Base-by-base conservation (phyloP, 2,888 invertebrate species). In the Steinernema carpocapsae region DNA sequence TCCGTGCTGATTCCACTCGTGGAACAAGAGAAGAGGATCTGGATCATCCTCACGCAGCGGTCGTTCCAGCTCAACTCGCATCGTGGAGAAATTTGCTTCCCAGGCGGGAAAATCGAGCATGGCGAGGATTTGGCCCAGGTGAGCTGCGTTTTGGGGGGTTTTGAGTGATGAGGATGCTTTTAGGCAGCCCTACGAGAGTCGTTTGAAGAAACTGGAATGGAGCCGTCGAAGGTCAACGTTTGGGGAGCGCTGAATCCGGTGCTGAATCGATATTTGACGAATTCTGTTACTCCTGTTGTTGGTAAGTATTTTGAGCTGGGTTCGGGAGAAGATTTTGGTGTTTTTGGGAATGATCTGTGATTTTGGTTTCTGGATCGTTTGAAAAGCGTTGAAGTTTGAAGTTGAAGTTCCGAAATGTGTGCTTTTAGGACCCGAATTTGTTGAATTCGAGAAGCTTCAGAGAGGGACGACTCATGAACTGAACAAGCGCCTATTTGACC, bases 11-110 rank as follows among this genome's bases (percentile, higher is more conserved):
- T 83, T 37, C 80, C 82, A 1, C 72, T 82, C 37, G 76, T 82
- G 0, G 77, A 80, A 19, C 75, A 76, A 1, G 72, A 74, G 43
- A 75, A 75, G 0, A 56, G 64, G 3, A 74, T 72, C 10, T 77
- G 79, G 48, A 72, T 80, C 4, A 71, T 84, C 10, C 73, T 83
- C 19, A 84, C 84, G 22, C 81, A 84, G 73, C 77, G 85, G 51
- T 82, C 83, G 2, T 79, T 76, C 64, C 77, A 78, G 43, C 72
- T 85, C 37, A 74, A 82, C n/a, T 77, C 80, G 2, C 85, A 85
- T 75, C 78, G 84, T 0, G 85, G 85, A 24, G 85, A 85, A 77
- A 70, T 85, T 4, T 85, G 84, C 48, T 85, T 85, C 73, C 85
- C 85, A n/a, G 85, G 85, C 7, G 85, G 85, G 48, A 74, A 78